Evolutionary conservation across 1,140 invertebrate genomes (phyloP), one percentile per base, ranked within the genome.

Genomic region (Delia radicum): DNA sequence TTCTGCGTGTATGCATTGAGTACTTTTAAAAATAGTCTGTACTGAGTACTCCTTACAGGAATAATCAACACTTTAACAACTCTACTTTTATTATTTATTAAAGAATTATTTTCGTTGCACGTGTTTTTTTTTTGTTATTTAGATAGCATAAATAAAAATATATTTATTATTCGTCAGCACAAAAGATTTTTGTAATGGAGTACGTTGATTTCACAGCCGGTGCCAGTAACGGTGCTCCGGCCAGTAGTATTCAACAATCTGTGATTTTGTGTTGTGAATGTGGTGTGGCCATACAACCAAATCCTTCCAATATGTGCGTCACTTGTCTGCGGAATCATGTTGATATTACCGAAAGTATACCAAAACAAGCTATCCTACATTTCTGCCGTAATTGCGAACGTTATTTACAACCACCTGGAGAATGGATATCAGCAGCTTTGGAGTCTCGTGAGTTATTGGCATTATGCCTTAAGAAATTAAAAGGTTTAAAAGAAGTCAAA

Each of bases 281-380:
- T 88, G 94, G 93, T 24, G 89, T 89, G 61, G 81, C 88, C 15
- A 96, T 99, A 61, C 93, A 96, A 78, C 94, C 98, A 37, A 99
- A 99, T 90, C 94, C 96, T 7, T 91, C 96, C 2, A 99, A 99
- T 86, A 99, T 98, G 95, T 99, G 98, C 87, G 94, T 97, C 0
- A 93, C 91, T 24, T 99, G 98, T 89, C 87, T 99, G 15, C 89
- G 97, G 42, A 92, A 93, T 37, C 90, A 94, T 83, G 92, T 99
- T 15, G 98, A 99, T 82, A 99, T 99, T 46, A 97, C 96, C 26
- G 96, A 97, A 85, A 94, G 93, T 26, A 99, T 99, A 85, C 96
- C 96, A 0, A 99, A 99, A 88, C 96, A 98, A 88, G 93, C 90
- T 0, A 94, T 93, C 6, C 82, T 98, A 33, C 92, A 96, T 79